A percentile compares a stretch with the other conserved stretches of the same genome.
These are phyloP conservation scores for Orientallactaga bullata DNA, from an alignment of 2,113 vertebrate species.

Conservation along the genomic window DNA sequence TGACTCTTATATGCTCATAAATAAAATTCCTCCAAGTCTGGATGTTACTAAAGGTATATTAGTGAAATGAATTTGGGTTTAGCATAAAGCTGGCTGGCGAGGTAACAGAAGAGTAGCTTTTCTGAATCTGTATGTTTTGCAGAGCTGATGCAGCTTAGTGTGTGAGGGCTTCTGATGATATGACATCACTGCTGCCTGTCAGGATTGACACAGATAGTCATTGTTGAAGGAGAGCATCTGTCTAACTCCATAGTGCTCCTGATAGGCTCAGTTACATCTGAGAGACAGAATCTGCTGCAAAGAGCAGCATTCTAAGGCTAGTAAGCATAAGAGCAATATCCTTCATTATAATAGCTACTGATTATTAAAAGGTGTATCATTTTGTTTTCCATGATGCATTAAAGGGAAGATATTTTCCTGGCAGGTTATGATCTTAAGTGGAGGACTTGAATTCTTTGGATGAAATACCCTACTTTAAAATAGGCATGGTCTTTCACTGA, in stretches of 20 bases:
- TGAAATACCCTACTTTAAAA: neutral
- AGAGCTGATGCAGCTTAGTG: neutral
- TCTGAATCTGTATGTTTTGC: neutral
- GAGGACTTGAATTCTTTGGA: neutral
- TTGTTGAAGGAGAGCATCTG: constrained; percentile 18
- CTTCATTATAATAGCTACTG: neutral
- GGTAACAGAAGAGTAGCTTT: accelerated
- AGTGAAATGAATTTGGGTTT: constrained; percentile 70
- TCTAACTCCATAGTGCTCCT: neutral
- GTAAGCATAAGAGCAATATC: neutral
- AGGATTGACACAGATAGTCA: neutral
- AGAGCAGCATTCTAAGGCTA: neutral
- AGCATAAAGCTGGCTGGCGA: constrained; percentile 38
- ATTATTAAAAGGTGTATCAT: neutral
- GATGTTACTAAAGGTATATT: constrained; percentile 83
- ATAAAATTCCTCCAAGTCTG: constrained; percentile 83
- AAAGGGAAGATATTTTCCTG: neutral
- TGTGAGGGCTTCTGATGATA: neutral
- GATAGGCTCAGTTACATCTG: neutral
- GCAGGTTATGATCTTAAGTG: neutral
- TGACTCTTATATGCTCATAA: constrained; percentile 84
- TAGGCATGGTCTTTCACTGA: neutral
- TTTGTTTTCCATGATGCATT: neutral
- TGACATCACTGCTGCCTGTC: neutral
- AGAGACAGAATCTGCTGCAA: neutral